Evolutionary conservation across 2,113 vertebrate genomes (phyloP), one percentile per base, ranked within the genome.

Genomic region (Malurus alboscapulatus): DNA sequence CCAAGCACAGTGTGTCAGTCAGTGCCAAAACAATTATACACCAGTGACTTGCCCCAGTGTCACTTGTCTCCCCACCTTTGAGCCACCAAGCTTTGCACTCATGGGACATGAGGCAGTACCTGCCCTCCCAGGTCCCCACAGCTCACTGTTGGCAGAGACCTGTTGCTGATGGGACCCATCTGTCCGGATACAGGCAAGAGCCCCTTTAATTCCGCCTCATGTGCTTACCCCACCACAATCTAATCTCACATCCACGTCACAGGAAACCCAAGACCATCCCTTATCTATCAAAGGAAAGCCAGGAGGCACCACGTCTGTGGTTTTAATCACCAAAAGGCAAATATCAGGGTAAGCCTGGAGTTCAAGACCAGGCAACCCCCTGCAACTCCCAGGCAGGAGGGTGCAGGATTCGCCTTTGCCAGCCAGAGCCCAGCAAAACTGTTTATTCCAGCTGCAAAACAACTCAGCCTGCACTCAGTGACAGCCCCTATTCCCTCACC

Each of bases 181-280:
- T 90, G 94, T 61, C 84, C 38, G 24, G 85, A 87, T 51, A 76
- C 36, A 94, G 78, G 34, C 85, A 36, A 62, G 40, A 87, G 32
- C 68, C 55, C 62, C 77, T 80, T 74, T 78, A 90, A 90, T 75
- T 77, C 42, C 55, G 77, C 15, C 82, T n/a, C 32, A 2, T 34
- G 38, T 32, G 74, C 55, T 95, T 27, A 32, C 59, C 29, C 47
- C 5, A 1, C 54, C 48, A 67, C 94, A 93, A 94, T 95, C 95
- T 95, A 95, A 95, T 96, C 93, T 97, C 62, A 54, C 93, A 95
- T 94, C 96, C 96, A 90, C 47, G 90, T 92, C 91, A 95, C 93
- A 96, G 96, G 94, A 97, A 97, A 86, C 65, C 55, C 50, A 62
- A 91, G 77, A 50, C 72, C 42, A 65, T 88, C 88, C 51, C 90